Evolutionary conservation across 1,140 invertebrate genomes (phyloP).

Genomic region (Temnothorax longispinosus): DNA sequence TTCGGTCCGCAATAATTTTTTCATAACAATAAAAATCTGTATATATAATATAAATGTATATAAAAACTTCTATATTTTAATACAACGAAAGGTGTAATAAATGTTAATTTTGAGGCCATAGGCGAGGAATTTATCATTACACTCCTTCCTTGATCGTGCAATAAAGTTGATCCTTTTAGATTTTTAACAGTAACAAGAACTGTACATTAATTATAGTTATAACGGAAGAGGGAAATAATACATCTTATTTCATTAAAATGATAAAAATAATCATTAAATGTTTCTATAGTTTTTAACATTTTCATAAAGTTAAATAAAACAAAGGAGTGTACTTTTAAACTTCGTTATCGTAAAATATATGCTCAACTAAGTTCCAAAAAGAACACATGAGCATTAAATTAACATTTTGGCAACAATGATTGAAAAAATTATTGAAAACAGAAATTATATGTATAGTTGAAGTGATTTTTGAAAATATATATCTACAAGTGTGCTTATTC

Average conservation of each 20-base stretch:
- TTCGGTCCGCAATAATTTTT: constrained; percentile 28
- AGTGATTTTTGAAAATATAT: constrained; percentile 20
- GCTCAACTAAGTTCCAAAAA: neutral
- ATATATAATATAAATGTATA: constrained; percentile 28
- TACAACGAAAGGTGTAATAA: constrained; percentile 28
- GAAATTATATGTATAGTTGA: neutral
- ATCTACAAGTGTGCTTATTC: constrained; percentile 46
- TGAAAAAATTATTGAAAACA: constrained; percentile 42
- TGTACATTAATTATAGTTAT: neutral
- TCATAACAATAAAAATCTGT: constrained; percentile 33
- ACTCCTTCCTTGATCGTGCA: constrained; percentile 6
- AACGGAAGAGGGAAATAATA: neutral
- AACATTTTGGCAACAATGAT: neutral
- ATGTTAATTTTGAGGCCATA: constrained; percentile 37
- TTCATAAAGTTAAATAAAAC: neutral
- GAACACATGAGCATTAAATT: constrained; percentile 12
- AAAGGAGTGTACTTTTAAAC: neutral
- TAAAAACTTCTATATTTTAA: constrained; percentile 39
- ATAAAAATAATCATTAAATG: neutral
- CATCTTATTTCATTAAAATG: neutral
- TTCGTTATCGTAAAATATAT: constrained; percentile 11
- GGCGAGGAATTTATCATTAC: constrained; percentile 1
- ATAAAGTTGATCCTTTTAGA: constrained; percentile 6
- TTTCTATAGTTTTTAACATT: neutral
- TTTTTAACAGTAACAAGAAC: neutral